A percentile compares a stretch with the other conserved stretches of the same genome.
These are phyloP conservation scores for Oplegnathus fasciatus DNA, from an alignment of 2,113 vertebrate species.

Conservation along the genomic window DNA sequence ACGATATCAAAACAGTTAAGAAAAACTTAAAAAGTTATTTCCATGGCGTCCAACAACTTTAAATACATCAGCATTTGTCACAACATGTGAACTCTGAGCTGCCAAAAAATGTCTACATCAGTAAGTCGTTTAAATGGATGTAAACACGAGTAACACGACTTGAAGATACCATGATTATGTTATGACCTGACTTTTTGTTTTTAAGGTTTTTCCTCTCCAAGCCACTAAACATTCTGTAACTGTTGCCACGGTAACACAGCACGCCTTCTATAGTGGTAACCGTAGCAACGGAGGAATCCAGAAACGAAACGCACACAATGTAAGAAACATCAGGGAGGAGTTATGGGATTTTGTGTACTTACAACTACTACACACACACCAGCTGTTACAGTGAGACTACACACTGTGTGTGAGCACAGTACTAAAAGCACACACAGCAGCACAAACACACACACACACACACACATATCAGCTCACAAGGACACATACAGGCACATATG, in stretches of 20 bases:
- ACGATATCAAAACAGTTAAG: no score
- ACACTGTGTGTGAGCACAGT: neutral
- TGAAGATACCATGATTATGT: no score
- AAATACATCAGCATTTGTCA: no score
- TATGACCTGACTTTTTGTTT: no score
- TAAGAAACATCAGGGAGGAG: slow-evolving; percentile 2
- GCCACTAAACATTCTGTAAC: neutral
- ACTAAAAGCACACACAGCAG: no score
- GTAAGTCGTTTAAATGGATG: neutral
- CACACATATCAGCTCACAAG: neutral
- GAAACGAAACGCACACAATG: slow-evolving; percentile 8
- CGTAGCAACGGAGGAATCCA: neutral
- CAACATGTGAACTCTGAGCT: no score
- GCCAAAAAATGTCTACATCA: no score
- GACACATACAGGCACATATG: slow-evolving; percentile 18
- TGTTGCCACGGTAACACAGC: neutral
- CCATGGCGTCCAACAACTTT: no score
- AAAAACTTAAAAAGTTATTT: no score
- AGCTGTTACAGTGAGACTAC: slow-evolving; percentile 55
- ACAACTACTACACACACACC: slow-evolving; percentile 32
- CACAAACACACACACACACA: neutral
- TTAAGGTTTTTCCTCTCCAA: no score
- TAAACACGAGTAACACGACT: no score
- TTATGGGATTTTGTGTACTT: neutral
- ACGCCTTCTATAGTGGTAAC: slow-evolving; percentile 13